A percentile compares a stretch with the other conserved stretches of the same genome.
Conservation (phyloP, 2,888 invertebrate genomes). For the Monopis laevigella region DNA sequence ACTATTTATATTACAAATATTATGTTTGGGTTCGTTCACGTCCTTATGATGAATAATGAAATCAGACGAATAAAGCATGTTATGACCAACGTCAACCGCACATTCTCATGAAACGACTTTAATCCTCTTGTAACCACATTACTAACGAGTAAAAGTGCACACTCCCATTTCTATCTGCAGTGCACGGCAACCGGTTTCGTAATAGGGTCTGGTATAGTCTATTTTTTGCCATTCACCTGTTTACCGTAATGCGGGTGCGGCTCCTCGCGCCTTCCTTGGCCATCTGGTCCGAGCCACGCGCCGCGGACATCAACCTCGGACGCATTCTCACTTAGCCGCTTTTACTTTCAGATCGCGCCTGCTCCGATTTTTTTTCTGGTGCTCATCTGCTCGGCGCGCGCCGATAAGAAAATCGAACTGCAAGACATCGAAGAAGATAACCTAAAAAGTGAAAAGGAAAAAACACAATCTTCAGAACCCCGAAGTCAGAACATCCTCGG, state of each 20-base stretch:
- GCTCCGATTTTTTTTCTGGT: conserved; percentile 32
- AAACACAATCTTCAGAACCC: conserved; percentile 30
- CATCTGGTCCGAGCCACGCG: conserved; percentile 26
- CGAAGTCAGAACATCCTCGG: conserved; percentile 24
- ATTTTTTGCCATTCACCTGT: conserved; percentile 61
- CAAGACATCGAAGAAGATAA: conserved; percentile 81
- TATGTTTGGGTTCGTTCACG: too few relatives aligned
- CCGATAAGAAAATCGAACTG: conserved; percentile 72
- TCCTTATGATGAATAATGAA: too few relatives aligned
- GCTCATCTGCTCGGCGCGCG: conserved; percentile 34
- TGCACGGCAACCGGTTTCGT: conserved; percentile 43
- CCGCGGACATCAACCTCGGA: conserved; percentile 28
- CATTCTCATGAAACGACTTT: conserved; percentile 1
- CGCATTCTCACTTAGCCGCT: conserved; percentile 31
- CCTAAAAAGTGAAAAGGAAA: conserved; percentile 65
- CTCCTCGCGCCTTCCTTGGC: conserved; percentile 33
- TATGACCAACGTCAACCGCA: conserved; percentile 3
- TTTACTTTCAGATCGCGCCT: conserved; percentile 54
- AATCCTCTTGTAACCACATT: conserved; percentile 34
- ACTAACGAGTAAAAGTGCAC: conserved; percentile 57
- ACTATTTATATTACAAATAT: too few relatives aligned
- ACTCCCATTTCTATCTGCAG: conserved; percentile 41
- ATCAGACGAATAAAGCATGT: not conserved
- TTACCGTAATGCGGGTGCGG: conserved; percentile 29
- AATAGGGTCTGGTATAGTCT: conserved; percentile 43